These are phyloP conservation scores for Cosmopolites sordidus DNA, from an alignment of 2,888 invertebrate species.

Conservation along the genomic window DNA sequence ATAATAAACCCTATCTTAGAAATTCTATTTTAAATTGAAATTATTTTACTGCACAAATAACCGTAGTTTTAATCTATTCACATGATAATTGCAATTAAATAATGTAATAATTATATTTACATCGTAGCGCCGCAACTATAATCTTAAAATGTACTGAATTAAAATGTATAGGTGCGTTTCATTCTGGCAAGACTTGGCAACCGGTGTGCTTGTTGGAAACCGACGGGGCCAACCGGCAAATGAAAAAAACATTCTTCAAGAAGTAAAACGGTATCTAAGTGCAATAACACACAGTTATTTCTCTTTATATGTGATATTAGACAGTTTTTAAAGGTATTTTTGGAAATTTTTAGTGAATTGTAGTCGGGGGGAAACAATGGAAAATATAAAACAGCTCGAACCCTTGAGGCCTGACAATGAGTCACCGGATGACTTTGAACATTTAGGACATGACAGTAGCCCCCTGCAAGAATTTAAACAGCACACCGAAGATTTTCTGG, in stretches of 20 bases:
- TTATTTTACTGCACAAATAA: too few relatives aligned
- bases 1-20: neutral
- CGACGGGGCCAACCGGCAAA: conserved; percentile 2
- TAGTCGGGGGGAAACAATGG: neutral
- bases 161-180: too few relatives aligned
- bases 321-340: neutral
- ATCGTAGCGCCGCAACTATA: too few relatives aligned
- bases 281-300: neutral
- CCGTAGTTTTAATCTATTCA: too few relatives aligned
- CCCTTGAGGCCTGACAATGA: conserved; percentile 56
- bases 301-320: neutral
- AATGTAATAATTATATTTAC: too few relatives aligned
- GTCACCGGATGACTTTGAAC: conserved; percentile 71
- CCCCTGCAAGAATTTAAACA: conserved; percentile 41
- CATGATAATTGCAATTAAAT: too few relatives aligned
- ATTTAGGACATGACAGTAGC: conserved; percentile 60
- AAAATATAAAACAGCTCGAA: neutral
- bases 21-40: neutral
- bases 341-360: neutral
- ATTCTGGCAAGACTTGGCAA: neutral
- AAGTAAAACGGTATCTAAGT: conserved; percentile 1
- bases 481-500: conserved; percentile 47
- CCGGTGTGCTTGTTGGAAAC: neutral
- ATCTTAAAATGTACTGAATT: too few relatives aligned
- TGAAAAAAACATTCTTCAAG: conserved; percentile 1